Evolutionary conservation across 2,797 vertebrate species (phyloP), one percentile per base, ranked within the genome.

Genomic region (Numenius phaeopus): DNA sequence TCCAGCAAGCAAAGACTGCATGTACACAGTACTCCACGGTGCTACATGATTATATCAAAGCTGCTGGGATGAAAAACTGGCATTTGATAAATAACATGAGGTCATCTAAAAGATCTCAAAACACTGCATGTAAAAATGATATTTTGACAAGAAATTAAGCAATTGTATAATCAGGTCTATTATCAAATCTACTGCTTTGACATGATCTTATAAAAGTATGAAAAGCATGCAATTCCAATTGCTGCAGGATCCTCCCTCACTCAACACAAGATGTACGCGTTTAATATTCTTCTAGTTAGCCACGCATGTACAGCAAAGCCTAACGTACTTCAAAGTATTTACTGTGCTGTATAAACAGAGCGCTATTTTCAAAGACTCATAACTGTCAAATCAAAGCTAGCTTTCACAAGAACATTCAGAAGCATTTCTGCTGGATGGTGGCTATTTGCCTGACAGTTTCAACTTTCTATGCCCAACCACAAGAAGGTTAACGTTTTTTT

Each of bases 341-440:
- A 91, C 94, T 55, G 79, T 34, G 57, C 78, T 89, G 79, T 83
- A 90, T 86, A 97, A 97, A 97, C 92, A 96, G 39, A 69, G 75
- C 4, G 7, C 83, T 90, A 40, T 61, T 96, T 96, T 96, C 97
- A 95, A 96, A 94, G 96, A 49, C 91, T 94, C 77, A 2, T 40
- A 94, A 79, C 89, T 96, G 97, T 96, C 95, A 96, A 96, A 93
- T 91, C 93, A 96, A 97, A 96, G 94, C 90, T 78, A 42, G 44
- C 90, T 96, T 87, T 87, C 92, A 93, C 81, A 24, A 71, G 70
- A 96, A 80, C 71, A 83, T 89, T 67, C 87, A 89, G 67, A 79
- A 80, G 79, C 52, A 32, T 80, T 97, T 92, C 90, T 89, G 78
- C 79, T 89, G 81, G 72, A 91, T 92, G 83, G 94, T 92, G 94